A percentile compares a stretch with the other conserved stretches of the same genome.
Evolutionary conservation across 2,113 vertebrate species (phyloP).

Genomic region (Cavia porcellus): DNA sequence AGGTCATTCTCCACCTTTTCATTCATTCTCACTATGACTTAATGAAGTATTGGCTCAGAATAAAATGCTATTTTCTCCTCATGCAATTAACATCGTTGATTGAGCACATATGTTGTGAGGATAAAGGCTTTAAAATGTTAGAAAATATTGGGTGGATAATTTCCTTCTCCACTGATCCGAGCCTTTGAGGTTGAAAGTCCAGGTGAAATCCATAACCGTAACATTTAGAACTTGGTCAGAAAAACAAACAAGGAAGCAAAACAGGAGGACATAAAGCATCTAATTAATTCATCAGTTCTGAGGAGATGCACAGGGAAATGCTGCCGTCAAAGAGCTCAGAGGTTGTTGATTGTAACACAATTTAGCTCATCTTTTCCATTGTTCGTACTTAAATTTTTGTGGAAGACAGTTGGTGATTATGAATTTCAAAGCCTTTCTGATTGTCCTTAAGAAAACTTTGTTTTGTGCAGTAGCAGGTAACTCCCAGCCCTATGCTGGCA

Average conservation of each 20-base stretch:
- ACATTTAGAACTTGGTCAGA: not conserved
- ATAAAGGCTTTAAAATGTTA: constrained; percentile 48
- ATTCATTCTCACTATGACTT: constrained; percentile 51
- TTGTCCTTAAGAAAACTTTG: not conserved
- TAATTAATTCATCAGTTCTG: not conserved
- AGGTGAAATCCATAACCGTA: not conserved
- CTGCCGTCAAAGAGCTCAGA: not conserved
- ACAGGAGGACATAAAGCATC: not conserved
- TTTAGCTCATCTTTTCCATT: not conserved
- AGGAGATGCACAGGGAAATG: not conserved
- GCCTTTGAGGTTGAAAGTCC: not conserved
- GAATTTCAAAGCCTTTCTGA: not conserved
- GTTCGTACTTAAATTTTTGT: not conserved
- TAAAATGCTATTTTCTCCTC: constrained; percentile 58
- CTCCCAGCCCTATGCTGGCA: not conserved
- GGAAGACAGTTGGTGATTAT: not conserved
- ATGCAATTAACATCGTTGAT: constrained; percentile 44
- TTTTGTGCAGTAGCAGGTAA: not conserved
- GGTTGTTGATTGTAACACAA: not conserved
- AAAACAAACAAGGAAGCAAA: not conserved
- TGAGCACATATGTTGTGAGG: not conserved
- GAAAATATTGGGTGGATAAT: not conserved
- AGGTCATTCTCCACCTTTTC: constrained; percentile 63
- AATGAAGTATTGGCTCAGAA: constrained; percentile 31
- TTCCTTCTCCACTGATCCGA: not conserved